Evolutionary conservation across 2,888 invertebrate species (phyloP).

Genomic region (Pristionchus mayeri): DNA sequence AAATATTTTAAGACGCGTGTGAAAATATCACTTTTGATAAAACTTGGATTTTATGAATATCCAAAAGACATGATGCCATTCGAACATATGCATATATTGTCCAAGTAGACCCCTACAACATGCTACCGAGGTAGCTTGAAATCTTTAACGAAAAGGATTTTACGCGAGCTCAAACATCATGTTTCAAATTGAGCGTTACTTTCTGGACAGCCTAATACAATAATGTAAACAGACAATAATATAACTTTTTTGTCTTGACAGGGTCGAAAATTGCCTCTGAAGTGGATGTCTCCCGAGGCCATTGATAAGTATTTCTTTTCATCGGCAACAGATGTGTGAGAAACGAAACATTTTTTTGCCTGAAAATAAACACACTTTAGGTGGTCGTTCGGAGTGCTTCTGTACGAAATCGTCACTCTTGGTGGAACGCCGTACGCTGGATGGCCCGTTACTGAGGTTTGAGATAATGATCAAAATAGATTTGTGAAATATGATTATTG

Average conservation of each 20-base stretch:
- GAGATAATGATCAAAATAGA: not conserved
- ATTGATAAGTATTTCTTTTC: conserved; percentile 27
- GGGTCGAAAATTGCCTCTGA: conserved; percentile 22
- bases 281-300: conserved; percentile 40
- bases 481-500: not conserved
- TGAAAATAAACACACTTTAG: not conserved
- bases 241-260: not conserved
- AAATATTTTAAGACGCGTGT: too few relatives aligned
- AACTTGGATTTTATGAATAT: too few relatives aligned
- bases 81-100: too few relatives aligned
- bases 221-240: too few relatives aligned
- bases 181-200: too few relatives aligned
- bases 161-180: too few relatives aligned
- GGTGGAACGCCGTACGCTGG: conserved; percentile 35
- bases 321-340: conserved; percentile 22
- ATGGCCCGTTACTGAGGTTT: conserved; percentile 17
- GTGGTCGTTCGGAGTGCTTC: conserved; percentile 34
- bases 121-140: too few relatives aligned
- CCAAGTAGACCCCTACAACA: too few relatives aligned
- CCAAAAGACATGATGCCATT: too few relatives aligned
- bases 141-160: too few relatives aligned
- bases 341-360: not conserved
- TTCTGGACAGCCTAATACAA: too few relatives aligned
- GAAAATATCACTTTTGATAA: too few relatives aligned
- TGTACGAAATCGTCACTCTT: conserved; percentile 31